Evolutionary conservation across 2,797 vertebrate genomes (phyloP), one percentile per base, ranked within the genome.

Genomic region (Muscicapa striata): DNA sequence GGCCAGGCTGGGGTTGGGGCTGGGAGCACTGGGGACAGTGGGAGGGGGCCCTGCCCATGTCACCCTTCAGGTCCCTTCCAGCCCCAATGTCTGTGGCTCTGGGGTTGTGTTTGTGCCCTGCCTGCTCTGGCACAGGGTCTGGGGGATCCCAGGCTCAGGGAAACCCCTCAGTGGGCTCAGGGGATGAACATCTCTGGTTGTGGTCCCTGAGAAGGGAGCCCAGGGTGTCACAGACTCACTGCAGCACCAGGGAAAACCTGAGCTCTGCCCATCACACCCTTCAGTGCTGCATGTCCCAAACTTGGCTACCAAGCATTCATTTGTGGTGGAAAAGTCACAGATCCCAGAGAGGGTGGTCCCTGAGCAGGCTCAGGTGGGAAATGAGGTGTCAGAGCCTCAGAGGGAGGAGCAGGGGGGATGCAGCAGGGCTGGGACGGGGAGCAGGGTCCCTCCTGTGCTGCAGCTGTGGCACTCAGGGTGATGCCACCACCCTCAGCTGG

Each of bases 61-160:
- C 15, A 2, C 27, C 58, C 26, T 11, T 19, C 9, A 11, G 10
- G 14, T 51, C 32, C 58, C 58, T 36, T 26, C 57, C 49, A 57
- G 3, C 15, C 49, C 74, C 22, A 11, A 13, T 32, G 5, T 2
- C 49, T 9, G 9, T 43, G 32, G 5, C 6, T 20, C 24, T 38
- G 13, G 17, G 19, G 1, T 1, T 34, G 55, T 11, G 0, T 30
- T 41, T 49, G 36, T 13, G 11, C 49, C 2, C 49, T 59, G 10
- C 38, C n/a, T 75, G 9, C 55, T 51, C 27, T 59, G 34, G 34
- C 21, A 27, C 13, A 64, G n/a, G 15, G 51, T 5, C 48, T 74
- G 27, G 24, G 5, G 15, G 15, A 49, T 5, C 48, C 67, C n/a
- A 27, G 6, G 18, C 32, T 41, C 19, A 55, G 41, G 38, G 40